Conservation (phyloP, 2,797 vertebrate genomes). For the Chaunax sp. region DNA sequence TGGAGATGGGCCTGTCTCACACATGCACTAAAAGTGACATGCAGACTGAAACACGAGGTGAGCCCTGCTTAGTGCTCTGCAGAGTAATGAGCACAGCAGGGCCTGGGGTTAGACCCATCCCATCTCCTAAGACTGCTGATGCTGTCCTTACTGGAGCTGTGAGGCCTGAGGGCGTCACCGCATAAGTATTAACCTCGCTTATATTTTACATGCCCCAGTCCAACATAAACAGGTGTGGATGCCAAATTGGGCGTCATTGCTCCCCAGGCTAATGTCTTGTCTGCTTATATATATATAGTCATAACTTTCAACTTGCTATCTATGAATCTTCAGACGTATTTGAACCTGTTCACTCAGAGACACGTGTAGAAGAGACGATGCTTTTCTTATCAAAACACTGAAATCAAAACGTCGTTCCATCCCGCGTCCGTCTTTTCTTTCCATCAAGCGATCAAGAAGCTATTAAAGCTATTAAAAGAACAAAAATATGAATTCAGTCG, state of each 20-base stretch:
- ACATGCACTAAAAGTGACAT: not conserved
- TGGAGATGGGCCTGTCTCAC: constrained; percentile 43
- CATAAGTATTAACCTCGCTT: constrained; percentile 82
- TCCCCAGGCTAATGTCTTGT: constrained; percentile 75
- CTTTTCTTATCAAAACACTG: not conserved
- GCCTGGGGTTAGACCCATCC: constrained; percentile 66
- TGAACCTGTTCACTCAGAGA: constrained; percentile 51
- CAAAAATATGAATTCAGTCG: no score
- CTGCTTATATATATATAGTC: constrained; percentile 61
- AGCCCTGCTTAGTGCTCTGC: constrained; percentile 21
- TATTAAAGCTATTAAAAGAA: no score
- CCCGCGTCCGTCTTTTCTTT: constrained; percentile 11
- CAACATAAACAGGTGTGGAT: constrained; percentile 83
- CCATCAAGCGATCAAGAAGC: not conserved
- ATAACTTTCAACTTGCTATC: constrained; percentile 64
- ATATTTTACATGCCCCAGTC: constrained; percentile 79
- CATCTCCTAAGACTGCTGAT: constrained; percentile 78
- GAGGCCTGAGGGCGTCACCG: constrained; percentile 80
- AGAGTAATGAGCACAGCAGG: constrained; percentile 36
- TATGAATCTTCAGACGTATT: constrained; percentile 65
- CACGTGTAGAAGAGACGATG: constrained; percentile 18
- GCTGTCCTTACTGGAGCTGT: constrained; percentile 74
- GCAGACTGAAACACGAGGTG: constrained; percentile 8
- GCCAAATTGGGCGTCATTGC: constrained; percentile 78
- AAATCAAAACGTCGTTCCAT: constrained; percentile 3